phyloP scores from a whole-genome alignment of 2,797 vertebrate genomes.

The Morus bassanus region DNA sequence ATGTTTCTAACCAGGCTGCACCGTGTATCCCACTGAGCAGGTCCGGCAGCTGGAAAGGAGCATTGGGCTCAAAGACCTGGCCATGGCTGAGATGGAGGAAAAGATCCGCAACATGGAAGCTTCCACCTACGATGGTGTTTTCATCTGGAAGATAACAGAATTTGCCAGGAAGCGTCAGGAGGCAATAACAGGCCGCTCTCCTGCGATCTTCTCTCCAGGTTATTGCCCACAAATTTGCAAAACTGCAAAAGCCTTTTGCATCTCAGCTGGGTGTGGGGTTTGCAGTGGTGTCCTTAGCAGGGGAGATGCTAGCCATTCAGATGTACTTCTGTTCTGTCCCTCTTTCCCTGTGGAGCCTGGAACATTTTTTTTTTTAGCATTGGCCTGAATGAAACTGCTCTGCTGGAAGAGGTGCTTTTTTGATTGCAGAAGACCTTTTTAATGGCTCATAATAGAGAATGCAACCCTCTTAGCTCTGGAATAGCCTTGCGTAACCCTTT shows the following conservation, averaged over 20 bases:
- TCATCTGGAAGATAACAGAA: conserved; percentile 93
- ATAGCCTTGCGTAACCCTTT: neutral
- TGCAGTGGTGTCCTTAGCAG: neutral
- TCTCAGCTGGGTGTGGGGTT: neutral
- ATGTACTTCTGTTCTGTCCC: neutral
- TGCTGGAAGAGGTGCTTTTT: neutral
- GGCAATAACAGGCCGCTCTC: conserved; percentile 83
- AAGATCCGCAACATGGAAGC: conserved; percentile 84
- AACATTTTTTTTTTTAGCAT: neutral
- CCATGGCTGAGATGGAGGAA: conserved; percentile 88
- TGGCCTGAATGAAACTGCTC: neutral
- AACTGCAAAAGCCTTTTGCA: neutral
- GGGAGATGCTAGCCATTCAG: neutral
- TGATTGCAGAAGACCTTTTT: neutral
- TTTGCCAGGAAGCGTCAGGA: conserved; percentile 92
- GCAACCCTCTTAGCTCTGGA: neutral
- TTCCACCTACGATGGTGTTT: conserved; percentile 90
- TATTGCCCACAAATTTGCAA: neutral
- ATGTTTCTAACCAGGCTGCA: neutral
- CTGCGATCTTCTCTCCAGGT: conserved; percentile 98
- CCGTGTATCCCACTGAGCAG: conserved; percentile 62
- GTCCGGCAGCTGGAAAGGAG: conserved; percentile 90
- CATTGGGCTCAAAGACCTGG: conserved; percentile 86
- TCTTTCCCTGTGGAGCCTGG: neutral
- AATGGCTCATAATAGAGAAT: neutral